Base-by-base conservation (phyloP, 2,113 vertebrate species). In the Agelaius tricolor region DNA sequence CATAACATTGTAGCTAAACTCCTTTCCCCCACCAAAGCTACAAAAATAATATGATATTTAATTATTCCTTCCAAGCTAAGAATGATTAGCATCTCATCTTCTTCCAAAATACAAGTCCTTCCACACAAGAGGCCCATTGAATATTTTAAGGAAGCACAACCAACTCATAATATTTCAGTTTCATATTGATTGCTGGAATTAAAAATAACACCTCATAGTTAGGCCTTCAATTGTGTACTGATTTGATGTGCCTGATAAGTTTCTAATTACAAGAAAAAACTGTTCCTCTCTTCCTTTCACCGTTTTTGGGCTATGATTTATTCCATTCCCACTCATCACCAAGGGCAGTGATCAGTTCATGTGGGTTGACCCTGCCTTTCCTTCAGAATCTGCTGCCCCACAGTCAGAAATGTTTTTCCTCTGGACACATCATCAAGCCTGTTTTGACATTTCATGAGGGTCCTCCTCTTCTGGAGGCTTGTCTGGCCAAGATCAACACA, bases 301-400 rank as follows among this genome's bases (percentile, higher is more conserved):
- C 13, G 4, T 23, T 52, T 16, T 44, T 44, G 11, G 20, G 7
- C 13, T n/a, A 41, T 11, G 11, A 44, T 57, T 73, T 49, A 61
- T 28, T 26, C 28, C 23, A n/a, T 54, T 87, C 11, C 5, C 14
- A 58, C 11, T 41, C n/a, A 15, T 52, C 41, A 46, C 5, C 2
- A 5, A 49, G 5, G 9, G 2, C 9, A 68, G 44, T 51, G n/a
- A 15, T 27, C 18, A 41, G 16, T 52, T 85, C 11, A 9, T 3
- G 2, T 23, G 30, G 7, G 17, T 24, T 82, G 57, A 78, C 11
- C 16, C 31, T 35, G 12, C 7, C 0, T 0, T 51, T 65, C 2
- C 0, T 46, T 63, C 52, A 71, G n/a, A 75, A 54, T 28, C 27
- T 61, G 7, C 24, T 81, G 23, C 69, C 12, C 16, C 21, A 43